Evolutionary conservation across 2,888 invertebrate genomes (phyloP), one percentile per base, ranked within the genome.

Genomic region (Holacanthella duospinosa): DNA sequence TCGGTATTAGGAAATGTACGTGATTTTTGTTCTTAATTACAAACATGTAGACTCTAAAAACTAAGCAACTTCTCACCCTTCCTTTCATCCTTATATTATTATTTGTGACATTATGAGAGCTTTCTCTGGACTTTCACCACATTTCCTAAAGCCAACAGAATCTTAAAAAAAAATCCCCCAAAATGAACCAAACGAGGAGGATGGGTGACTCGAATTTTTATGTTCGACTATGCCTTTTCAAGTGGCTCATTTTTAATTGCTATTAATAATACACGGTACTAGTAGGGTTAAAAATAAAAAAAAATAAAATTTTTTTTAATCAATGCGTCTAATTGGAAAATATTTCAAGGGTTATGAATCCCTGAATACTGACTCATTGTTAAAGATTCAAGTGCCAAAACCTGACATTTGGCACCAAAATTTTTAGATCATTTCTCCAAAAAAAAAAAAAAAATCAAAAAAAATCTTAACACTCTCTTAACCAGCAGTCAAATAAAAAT

Each of bases 271-370:
- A n/a, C n/a, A n/a, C n/a, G n/a, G n/a, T n/a, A 48, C 48, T 48
- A 16, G 36, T 6, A 16, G 16, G 16, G 36, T 36, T 36, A 36
- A 36, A 36, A 36, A 6, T 6, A 16, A 36, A 36, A 36, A 36
- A 16, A 16, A 36, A 36, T 48, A 48, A 21, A 48, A 48, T 16
- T n/a, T 48, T n/a, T n/a, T 48, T 48, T 48, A 48, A 48, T 48
- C 48, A 48, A 48, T 48, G 48, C n/a, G 16, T 21, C 48, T 48
- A 48, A 48, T 48, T 48, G 48, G 48, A 48, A 21, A 21, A 48
- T 48, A 48, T 48, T 48, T 48, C 48, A 48, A 48, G 48, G 48
- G 48, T 48, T 48, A 48, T 48, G 48, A 48, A 4, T 48, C 48
- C 4, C 16, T n/a, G 48, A 21, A 48, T 9, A 6, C 36, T 16